phyloP scores from a whole-genome alignment of 30 jellyfish, hydroid and myxozoan genomes.

The Aurelia sp. region DNA sequence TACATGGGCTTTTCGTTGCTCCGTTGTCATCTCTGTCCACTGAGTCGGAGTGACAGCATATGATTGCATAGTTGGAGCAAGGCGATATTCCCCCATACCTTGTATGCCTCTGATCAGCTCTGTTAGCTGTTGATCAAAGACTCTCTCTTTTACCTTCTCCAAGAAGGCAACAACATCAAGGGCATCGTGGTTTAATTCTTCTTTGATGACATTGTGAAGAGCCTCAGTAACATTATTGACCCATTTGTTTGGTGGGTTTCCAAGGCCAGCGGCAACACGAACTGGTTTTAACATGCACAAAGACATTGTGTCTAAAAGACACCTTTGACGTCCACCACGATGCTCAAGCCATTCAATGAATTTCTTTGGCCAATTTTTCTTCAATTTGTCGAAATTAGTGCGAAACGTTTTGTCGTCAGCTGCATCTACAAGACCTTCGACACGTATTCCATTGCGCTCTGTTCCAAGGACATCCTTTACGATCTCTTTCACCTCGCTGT shows the following conservation, averaged over 20 bases:
- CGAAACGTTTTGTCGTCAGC: slow-evolving; percentile 5
- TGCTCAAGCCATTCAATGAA: slow-evolving; percentile 18
- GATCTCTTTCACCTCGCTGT: not conserved
- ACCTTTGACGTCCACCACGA: slow-evolving; percentile 10
- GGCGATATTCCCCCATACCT: slow-evolving; percentile 49
- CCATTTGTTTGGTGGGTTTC: slow-evolving; percentile 58
- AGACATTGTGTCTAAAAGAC: slow-evolving; percentile 3
- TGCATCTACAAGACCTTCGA: slow-evolving; percentile 26
- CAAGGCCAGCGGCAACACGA: slow-evolving; percentile 46
- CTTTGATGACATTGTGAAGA: slow-evolving; percentile 25
- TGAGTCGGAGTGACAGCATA: no score
- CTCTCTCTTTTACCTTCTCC: slow-evolving; percentile 1
- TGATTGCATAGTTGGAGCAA: not conserved
- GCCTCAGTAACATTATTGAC: slow-evolving; percentile 20
- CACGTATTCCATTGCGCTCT: slow-evolving; percentile 11
- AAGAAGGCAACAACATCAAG: slow-evolving; percentile 13
- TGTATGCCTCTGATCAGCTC: slow-evolving; percentile 17
- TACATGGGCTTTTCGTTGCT: no score
- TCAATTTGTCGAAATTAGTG: not conserved
- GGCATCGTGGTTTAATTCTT: slow-evolving; percentile 1
- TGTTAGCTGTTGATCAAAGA: slow-evolving; percentile 1
- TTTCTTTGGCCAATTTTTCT: not conserved
- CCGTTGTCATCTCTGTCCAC: no score
- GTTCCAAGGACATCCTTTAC: slow-evolving; percentile 2
- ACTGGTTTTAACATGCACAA: slow-evolving; percentile 35